Percentiles rank a stretch among this genome's conserved stretches.
Conservation (phyloP, 2,888 invertebrate genomes). For the Platycnemis pennipes region DNA sequence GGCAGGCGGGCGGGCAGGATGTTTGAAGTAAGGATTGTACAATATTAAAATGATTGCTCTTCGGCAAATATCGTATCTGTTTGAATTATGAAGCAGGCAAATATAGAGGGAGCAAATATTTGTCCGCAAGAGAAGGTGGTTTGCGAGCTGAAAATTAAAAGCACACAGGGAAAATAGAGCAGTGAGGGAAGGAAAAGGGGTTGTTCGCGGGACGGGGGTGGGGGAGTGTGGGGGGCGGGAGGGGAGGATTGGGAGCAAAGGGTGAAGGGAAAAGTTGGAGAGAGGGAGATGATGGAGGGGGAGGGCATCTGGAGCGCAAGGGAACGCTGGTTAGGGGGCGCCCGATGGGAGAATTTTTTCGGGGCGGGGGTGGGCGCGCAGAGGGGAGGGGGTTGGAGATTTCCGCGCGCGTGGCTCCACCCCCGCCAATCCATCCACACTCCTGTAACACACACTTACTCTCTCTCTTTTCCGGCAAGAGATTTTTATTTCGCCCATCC, state of each 20-base stretch:
- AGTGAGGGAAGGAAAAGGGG: constrained; percentile 75
- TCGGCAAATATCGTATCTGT: constrained; percentile 84
- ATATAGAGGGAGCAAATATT: constrained; percentile 84
- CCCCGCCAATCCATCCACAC: neutral
- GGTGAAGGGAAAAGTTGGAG: neutral
- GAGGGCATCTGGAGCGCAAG: neutral
- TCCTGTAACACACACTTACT: neutral
- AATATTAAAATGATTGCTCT: constrained; percentile 85
- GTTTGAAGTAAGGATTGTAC: constrained; percentile 76
- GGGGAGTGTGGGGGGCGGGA: neutral
- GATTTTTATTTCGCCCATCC: neutral
- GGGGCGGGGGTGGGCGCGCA: neutral
- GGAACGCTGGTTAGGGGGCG: neutral
- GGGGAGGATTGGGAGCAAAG: neutral
- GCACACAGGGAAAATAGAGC: constrained; percentile 84
- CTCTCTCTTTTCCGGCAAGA: neutral
- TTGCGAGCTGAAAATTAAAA: constrained; percentile 85
- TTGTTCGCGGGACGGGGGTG: neutral
- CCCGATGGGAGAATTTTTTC: too few relatives aligned
- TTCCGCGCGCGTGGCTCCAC: neutral
- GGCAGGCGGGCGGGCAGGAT: constrained; percentile 67
- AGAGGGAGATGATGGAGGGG: neutral
- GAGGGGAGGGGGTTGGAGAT: neutral
- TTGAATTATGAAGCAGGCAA: constrained; percentile 85
- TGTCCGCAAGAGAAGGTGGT: constrained; percentile 81